These are phyloP conservation scores for Centropus bengalensis DNA, from an alignment of 2,113 vertebrate species.

Conservation along the genomic window DNA sequence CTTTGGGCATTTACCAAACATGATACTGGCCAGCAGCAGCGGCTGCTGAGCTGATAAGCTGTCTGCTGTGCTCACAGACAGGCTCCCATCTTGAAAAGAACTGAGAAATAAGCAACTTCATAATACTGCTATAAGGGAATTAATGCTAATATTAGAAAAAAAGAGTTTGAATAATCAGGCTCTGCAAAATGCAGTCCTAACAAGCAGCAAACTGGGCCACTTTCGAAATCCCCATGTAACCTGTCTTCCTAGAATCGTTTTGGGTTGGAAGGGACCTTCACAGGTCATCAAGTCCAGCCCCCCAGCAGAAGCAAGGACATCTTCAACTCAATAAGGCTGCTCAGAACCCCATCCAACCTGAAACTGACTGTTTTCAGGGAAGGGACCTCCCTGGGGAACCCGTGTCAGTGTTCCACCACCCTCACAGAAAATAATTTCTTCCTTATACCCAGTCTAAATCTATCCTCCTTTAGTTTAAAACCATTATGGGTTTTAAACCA, in stretches of 20 bases:
- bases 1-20: neutral
- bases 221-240: neutral
- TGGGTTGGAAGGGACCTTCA: too few species aligned
- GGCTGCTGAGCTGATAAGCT: neutral
- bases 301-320: too few species aligned
- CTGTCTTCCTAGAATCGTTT: neutral
- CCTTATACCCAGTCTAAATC: too few species aligned
- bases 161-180: neutral
- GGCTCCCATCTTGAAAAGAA: neutral
- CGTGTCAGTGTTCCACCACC: too few species aligned
- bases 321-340: too few species aligned
- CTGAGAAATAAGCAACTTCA: constrained; percentile 13
- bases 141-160: constrained; percentile 1
- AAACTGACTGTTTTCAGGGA: too few species aligned
- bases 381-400: too few species aligned
- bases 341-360: too few species aligned
- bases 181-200: neutral
- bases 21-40: neutral
- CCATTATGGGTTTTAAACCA: too few species aligned
- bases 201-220: neutral
- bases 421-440: too few species aligned
- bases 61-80: neutral
- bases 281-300: too few species aligned
- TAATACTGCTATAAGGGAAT: neutral
- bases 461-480: too few species aligned